Base-by-base conservation (phyloP, 1,140 invertebrate species). In the Drosophila kohkoa region DNA sequence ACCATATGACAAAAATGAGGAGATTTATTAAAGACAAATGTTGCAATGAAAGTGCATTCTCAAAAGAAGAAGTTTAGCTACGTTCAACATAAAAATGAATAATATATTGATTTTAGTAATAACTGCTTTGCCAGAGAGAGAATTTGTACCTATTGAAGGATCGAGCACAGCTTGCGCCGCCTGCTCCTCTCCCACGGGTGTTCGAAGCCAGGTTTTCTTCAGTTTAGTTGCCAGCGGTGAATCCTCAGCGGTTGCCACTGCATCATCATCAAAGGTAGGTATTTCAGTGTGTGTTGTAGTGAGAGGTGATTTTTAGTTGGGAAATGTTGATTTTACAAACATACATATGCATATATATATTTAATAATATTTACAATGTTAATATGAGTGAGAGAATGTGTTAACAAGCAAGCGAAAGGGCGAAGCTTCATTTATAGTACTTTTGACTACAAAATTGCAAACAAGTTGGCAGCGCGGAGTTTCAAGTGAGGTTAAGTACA, bases 121-220 rank as follows among this genome's bases (percentile, higher is more conserved):
- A 73, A 11, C 43, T 58, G 62, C 54, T 52, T 54, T 70, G 57
- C 28, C 51, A 69, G 67, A 38, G 38, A 10, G 8, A 41, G 41
- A 43, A 4, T 75, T 67, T 75, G 77, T 92, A 95, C 94, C 94
- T 94, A 95, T 93, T 92, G 94, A 93, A 76, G 94, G 94, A 92
- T 95, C 94, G 90, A 94, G 93, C 69, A 94, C 94, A 92, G 94
- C 94, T 93, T 95, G 94, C 81, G 94, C 94, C 66, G 94, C 94
- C 90, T 94, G 94, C 92, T 95, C 94, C 86, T 95, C 94, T 90
- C 94, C 93, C 66, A 94, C 93, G 77, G 94, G 94, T 92, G 94
- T 95, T 92, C 95, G 94, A 89, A 95, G 93, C 94, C 94, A 95
- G 93, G 94, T 95, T 94, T 95, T 95, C 93, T 95, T 95, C 91